Evolutionary conservation across 92 coral and sea anemone genomes (phyloP), one percentile per base, ranked within the genome.

Genomic region (Paramuricea clavata): DNA sequence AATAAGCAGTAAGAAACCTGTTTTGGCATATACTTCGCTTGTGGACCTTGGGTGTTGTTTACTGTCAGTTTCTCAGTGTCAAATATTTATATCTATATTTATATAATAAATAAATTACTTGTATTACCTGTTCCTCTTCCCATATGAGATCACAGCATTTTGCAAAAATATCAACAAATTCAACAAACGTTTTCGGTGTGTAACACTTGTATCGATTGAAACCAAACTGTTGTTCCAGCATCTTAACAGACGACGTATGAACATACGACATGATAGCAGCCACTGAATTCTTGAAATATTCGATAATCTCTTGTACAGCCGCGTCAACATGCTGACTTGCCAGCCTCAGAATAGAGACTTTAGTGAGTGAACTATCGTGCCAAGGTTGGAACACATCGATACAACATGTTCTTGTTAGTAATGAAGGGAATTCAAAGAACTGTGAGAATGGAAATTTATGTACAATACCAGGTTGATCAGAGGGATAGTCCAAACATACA

Each of bases 221-320:
- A 19, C 98, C 98, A 70, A 93, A 92, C 11, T 91, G 70, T 76
- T 86, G 89, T 41, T 86, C 90, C 16, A 87, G 89, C 98, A 92
- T 90, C 28, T 81, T 49, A 59, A 95, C 76, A 6, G 98, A 85
- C 26, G 99, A 94, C 33, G 92, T 74, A 64, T 97, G 98, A 6
- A 94, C 94, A 33, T 94, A 94, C 5, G 99, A 93, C 99, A 97
- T 97, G 28, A 94, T 89, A 17, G 98, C 93, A 42, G 95, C 92
- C 25, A 97, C 62, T 26, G 98, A 85, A 27, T 86, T 93, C n/a
- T 80, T 57, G 50, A 92, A 91, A 0, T 80, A 32, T 25, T 91
- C 90, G 12, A 86, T 94, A 25, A 78, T 80, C 21, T 93, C 95
- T 22, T 81, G 90, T 3, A 85, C 82, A 42, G 90, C 95, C 0